phyloP scores from a whole-genome alignment of 2,888 invertebrate genomes.

The Globia sparganii region DNA sequence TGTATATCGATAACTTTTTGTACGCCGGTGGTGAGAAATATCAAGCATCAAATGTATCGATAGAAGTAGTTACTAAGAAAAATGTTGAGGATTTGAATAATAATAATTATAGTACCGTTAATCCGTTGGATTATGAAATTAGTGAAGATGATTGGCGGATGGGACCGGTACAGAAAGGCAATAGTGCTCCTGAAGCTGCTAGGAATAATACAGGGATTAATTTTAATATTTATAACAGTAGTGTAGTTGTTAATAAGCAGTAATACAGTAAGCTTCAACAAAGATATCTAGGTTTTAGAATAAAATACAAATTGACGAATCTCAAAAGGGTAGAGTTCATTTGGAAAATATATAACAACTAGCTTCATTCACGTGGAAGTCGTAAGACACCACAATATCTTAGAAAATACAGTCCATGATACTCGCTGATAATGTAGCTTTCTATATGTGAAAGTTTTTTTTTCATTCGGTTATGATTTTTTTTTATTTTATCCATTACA shows the following conservation, averaged over 20 bases:
- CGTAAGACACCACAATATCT: too few relatives aligned
- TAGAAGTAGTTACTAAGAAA: constrained; percentile 17
- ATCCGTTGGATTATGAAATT: constrained; percentile 69
- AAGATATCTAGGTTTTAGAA: constrained; percentile 58
- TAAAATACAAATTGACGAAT: background rate
- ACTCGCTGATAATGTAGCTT: too few relatives aligned
- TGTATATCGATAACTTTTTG: constrained; percentile 66
- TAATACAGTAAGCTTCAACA: constrained; percentile 30
- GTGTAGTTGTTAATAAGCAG: constrained; percentile 62
- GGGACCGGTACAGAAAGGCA: constrained; percentile 35
- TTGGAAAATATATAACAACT: background rate
- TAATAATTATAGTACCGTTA: constrained; percentile 37
- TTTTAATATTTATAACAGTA: constrained; percentile 70
- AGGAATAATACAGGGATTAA: constrained; percentile 45
- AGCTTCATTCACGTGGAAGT: too few relatives aligned
- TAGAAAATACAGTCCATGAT: too few relatives aligned
- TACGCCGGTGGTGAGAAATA: constrained; percentile 35
- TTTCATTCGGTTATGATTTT: too few relatives aligned
- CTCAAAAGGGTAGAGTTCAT: background rate
- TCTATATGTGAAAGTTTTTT: too few relatives aligned
- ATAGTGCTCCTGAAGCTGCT: background rate
- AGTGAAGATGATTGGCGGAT: constrained; percentile 75
- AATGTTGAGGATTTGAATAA: constrained; percentile 20
- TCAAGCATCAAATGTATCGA: background rate
- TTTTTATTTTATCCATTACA: too few relatives aligned